Evolutionary conservation across 2,113 vertebrate species (phyloP), one percentile per base, ranked within the genome.

Genomic region (Atherinomorus stipes): DNA sequence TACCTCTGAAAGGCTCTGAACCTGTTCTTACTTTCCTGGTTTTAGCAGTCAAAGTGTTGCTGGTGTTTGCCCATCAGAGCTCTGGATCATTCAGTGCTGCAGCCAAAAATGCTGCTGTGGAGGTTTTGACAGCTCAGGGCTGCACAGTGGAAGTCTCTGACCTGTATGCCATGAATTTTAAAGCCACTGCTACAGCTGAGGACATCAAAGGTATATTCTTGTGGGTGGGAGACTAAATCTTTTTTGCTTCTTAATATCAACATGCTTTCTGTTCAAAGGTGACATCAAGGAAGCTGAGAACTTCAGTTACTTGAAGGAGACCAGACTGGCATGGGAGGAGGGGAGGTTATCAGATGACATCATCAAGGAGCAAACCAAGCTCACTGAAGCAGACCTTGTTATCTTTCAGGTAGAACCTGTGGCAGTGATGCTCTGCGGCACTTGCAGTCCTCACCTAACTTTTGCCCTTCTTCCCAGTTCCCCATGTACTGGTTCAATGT

Each of bases 401-500:
- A 93, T 96, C 69, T 96, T 96, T 74, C 95, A 96, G 94, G 95
- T 95, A 58, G 18, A 25, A 0, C 10, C 18, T 51, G 3, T 7
- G 11, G 13, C 18, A 15, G 21, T 25, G 22, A 18, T 61, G 11
- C 28, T 96, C 77, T n/a, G n/a, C n/a, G n/a, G n/a, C n/a, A n/a
- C 4, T n/a, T 21, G 12, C 26, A 28, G 2, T 37, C 7, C 2
- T 11, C 64, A 7, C n/a, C n/a, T n/a, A n/a, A n/a, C n/a, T n/a
- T 18, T 16, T 4, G 10, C 38, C 0, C 53, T 11, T 8, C 50
- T 23, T 28, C 19, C 26, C 80, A 95, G 94, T 96, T 96, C 67
- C 95, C 95, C 0, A 60, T 96, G 84, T 94, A 95, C 62, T 96
- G 95, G 95, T 95, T 94, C 50, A 90, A 90, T 21, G 62, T 95